phyloP scores from a whole-genome alignment of 2,113 vertebrate species.

The zebrafish (Danio rerio) region DNA sequence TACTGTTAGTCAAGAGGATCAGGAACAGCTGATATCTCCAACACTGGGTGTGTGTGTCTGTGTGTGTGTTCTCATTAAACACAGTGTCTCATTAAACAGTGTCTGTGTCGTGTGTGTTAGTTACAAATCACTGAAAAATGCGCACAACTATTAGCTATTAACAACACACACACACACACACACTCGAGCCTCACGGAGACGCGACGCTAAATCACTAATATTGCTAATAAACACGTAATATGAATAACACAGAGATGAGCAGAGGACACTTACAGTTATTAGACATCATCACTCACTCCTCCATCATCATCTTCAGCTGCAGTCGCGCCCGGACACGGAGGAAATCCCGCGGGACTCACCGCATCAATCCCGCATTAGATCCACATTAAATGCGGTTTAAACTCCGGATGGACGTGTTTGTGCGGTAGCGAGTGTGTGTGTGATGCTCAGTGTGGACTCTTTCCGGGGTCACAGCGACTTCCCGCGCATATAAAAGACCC shows the following conservation, averaged over 20 bases:
- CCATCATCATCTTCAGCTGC: not conserved
- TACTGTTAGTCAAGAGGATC: too few species aligned
- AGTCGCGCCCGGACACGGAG: not conserved
- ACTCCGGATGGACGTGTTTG: not conserved
- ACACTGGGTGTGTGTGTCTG: too few species aligned
- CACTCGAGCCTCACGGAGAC: not conserved
- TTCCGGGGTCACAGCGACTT: slow-evolving; percentile 27
- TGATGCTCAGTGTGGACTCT: slow-evolving; percentile 11
- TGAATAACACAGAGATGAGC: not conserved
- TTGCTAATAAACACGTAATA: not conserved
- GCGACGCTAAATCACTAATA: not conserved
- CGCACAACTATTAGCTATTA: too few species aligned
- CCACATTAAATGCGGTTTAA: not conserved
- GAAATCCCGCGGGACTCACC: not conserved
- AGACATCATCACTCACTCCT: not conserved
- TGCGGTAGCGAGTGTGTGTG: not conserved
- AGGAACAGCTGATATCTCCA: not conserved
- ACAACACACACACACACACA: too few species aligned
- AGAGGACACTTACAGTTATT: not conserved
- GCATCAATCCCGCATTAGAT: not conserved
- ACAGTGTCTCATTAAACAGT: too few species aligned
- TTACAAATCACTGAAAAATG: too few species aligned
- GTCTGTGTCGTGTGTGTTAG: not conserved
- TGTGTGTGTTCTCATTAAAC: not conserved
- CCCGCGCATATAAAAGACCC: slow-evolving; percentile 4